These are phyloP conservation scores for Agrochola macilenta DNA, from an alignment of 2,888 invertebrate species.

Conservation along the genomic window DNA sequence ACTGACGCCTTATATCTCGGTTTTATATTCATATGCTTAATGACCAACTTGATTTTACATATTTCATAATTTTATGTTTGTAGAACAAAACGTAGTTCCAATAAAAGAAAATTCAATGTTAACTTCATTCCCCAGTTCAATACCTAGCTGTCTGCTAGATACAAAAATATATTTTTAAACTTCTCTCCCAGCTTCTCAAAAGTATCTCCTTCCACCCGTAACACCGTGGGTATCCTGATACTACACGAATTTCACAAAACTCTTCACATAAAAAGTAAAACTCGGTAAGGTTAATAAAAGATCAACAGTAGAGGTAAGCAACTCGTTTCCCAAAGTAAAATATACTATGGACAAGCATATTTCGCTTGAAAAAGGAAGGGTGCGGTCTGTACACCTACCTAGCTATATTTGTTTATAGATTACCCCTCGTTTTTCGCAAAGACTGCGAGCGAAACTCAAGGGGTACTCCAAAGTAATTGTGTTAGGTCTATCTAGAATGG, in stretches of 20 bases:
- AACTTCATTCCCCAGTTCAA: not conserved
- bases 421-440: slow-evolving; percentile 15
- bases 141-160: too few relatives aligned
- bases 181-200: too few relatives aligned
- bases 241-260: not conserved
- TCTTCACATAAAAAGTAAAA: not conserved
- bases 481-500: slow-evolving; percentile 17
- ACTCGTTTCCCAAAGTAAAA: slow-evolving; percentile 23
- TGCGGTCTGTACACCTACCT: not conserved
- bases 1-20: too few relatives aligned
- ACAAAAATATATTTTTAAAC: too few relatives aligned
- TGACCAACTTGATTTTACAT: too few relatives aligned
- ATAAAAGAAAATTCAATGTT: too few relatives aligned
- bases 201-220: not conserved
- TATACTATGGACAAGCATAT: slow-evolving; percentile 7
- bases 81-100: too few relatives aligned
- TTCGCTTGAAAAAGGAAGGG: slow-evolving; percentile 30
- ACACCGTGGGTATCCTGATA: too few relatives aligned
- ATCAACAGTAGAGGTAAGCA: not conserved
- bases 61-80: too few relatives aligned
- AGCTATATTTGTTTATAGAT: not conserved
- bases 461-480: slow-evolving; percentile 29
- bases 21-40: too few relatives aligned
- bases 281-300: not conserved
- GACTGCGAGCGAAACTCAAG: slow-evolving; percentile 2